Base-by-base conservation (phyloP, 2,113 vertebrate species). In the Nothocercus julius region DNA sequence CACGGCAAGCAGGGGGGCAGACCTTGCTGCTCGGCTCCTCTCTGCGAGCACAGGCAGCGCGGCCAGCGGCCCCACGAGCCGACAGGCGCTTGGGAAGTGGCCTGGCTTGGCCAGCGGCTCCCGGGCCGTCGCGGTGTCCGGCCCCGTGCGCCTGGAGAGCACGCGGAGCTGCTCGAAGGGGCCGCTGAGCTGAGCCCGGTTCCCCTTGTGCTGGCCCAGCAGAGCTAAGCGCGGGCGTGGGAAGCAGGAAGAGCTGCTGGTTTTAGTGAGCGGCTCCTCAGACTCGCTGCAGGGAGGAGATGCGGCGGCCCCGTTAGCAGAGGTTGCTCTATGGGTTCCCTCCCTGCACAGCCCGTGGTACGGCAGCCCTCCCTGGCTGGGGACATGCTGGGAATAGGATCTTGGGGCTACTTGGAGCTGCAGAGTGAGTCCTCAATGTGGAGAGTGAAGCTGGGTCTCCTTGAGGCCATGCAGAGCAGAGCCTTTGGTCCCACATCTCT, bases 111-210 rank as follows among this genome's bases (percentile, higher is more conserved):
- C 38, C 1, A 2, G 14, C 22, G 4, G 2, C 73, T 92, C 79
- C 49, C 68, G 56, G 0, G 40, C 32, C 75, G 73, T 67, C 44
- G 14, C 28, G 0, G 0, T 45, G n/a, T 87, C 40, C 42, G 13
- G 42, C 42, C 42, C 42, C 13, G 42, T 14, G 42, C 15, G 42
- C 42, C 42, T 5, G 13, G 42, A 12, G 12, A 44, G 15, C 44
- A 16, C 15, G 16, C 44, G 44, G 36, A 36, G 36, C 36, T 92
- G 47, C n/a, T 92, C 38, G 45, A 30, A 63, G 70, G 54, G 44
- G 44, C 44, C 44, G 15, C 44, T 13, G 63, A 59, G 38, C 67
- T 67, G 45, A 85, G 45, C 56, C 45, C 68, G 80, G 59, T 28
- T 94, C 38, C 40, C 13, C 8, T 53, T 49, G 38, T 32, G 11